phyloP scores from a whole-genome alignment of 2,888 invertebrate genomes.

The Epinotia nisella region DNA sequence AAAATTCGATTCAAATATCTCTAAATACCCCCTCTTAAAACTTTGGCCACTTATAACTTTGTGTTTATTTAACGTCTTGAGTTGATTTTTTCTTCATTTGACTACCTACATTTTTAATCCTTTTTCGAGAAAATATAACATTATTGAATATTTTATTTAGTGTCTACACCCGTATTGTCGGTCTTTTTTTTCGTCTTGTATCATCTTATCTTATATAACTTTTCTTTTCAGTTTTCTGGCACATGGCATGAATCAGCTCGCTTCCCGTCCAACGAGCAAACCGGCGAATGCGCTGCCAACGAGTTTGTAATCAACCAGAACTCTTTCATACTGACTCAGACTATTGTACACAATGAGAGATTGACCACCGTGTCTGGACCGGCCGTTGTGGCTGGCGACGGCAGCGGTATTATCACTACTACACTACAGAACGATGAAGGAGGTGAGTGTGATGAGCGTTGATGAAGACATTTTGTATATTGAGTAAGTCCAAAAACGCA shows the following conservation, averaged over 20 bases:
- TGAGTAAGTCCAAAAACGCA: too few species aligned
- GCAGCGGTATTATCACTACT: constrained; percentile 62
- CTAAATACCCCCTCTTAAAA: too few species aligned
- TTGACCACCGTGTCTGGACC: constrained; percentile 51
- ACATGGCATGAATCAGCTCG: constrained; percentile 71
- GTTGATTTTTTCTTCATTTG: too few species aligned
- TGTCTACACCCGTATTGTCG: too few species aligned
- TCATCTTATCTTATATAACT: neutral
- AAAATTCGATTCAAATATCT: too few species aligned
- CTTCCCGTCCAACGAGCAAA: constrained; percentile 70
- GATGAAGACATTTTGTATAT: neutral
- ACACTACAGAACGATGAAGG: constrained; percentile 53
- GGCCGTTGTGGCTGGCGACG: constrained; percentile 52
- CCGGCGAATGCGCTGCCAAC: constrained; percentile 64
- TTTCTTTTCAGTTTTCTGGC: constrained; percentile 65
- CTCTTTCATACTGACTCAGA: constrained; percentile 56
- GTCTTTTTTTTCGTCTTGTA: too few species aligned
- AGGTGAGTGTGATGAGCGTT: constrained; percentile 49
- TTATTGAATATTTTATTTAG: too few species aligned
- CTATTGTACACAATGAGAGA: constrained; percentile 60
- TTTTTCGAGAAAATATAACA: too few species aligned
- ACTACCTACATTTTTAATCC: too few species aligned
- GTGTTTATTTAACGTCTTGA: too few species aligned
- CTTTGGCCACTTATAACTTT: too few species aligned
- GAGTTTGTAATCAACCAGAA: constrained; percentile 50